Conservation (phyloP, 2,113 vertebrate species). For the Oreochromis spilurus region DNA sequence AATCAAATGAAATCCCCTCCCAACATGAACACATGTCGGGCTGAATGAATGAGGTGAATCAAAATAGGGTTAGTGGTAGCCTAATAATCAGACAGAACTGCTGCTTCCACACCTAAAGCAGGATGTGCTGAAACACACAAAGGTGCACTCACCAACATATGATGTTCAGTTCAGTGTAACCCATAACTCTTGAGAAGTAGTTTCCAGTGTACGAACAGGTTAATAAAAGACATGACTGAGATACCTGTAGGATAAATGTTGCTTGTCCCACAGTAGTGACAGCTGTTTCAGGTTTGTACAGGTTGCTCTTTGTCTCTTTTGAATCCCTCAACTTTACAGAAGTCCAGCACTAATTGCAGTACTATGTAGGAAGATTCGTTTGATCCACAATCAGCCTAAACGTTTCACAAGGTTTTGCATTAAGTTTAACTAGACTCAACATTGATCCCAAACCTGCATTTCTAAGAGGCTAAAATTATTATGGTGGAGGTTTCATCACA, state of each 20-base stretch:
- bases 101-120: not conserved
- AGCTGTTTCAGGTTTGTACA: not conserved
- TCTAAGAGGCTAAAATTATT: not conserved
- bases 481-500: not conserved
- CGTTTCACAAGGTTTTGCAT: not conserved
- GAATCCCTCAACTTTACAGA: not conserved
- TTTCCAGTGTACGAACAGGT: not conserved
- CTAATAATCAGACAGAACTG: not conserved
- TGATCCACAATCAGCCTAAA: not conserved
- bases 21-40: not conserved
- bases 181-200: not conserved
- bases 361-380: not conserved
- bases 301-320: not conserved
- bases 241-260: not conserved
- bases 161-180: rapidly evolving
- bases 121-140: not conserved
- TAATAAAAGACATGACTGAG: not conserved
- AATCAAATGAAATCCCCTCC: not conserved
- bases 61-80: not conserved
- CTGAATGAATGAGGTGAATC: not conserved
- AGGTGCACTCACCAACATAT: not conserved
- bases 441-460: not conserved
- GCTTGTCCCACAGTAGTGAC: not conserved
- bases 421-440: not conserved
- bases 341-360: not conserved